Evolutionary conservation across 2,113 vertebrate species (phyloP).

Genomic region (Varanus komodoensis): DNA sequence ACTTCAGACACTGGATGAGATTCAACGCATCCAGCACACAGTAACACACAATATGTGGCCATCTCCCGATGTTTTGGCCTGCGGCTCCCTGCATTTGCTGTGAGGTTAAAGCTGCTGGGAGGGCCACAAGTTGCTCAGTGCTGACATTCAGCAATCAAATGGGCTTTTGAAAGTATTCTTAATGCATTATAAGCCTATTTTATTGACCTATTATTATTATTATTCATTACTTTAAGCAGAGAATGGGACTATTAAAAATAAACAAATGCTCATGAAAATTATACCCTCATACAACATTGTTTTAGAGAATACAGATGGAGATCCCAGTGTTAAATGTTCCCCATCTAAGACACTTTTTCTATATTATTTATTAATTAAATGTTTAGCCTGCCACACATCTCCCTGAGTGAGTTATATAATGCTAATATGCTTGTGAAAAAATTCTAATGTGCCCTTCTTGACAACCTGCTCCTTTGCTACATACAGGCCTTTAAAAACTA

Average conservation of each 20-base stretch:
- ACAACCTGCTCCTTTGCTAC: neutral
- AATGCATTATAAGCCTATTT: neutral
- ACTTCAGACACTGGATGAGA: neutral
- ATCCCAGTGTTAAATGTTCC: neutral
- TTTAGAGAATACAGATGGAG: neutral
- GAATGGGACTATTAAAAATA: neutral
- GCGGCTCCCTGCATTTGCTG: too few relatives aligned
- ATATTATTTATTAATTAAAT: too few relatives aligned
- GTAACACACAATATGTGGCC: too few relatives aligned
- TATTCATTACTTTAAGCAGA: neutral
- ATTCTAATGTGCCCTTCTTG: neutral
- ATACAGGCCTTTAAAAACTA: neutral
- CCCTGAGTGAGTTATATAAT: too few relatives aligned
- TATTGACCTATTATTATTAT: neutral
- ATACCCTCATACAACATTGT: neutral
- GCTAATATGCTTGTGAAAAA: neutral
- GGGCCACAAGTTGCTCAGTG: too few relatives aligned
- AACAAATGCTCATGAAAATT: neutral
- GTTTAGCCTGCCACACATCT: too few relatives aligned
- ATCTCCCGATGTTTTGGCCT: too few relatives aligned
- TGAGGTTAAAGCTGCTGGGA: too few relatives aligned
- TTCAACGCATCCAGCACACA: neutral
- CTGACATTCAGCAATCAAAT: neutral
- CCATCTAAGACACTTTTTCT: neutral
- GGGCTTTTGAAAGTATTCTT: neutral